Evolutionary conservation across 2,888 invertebrate species (phyloP).

Genomic region (Seladonia tumulorum): DNA sequence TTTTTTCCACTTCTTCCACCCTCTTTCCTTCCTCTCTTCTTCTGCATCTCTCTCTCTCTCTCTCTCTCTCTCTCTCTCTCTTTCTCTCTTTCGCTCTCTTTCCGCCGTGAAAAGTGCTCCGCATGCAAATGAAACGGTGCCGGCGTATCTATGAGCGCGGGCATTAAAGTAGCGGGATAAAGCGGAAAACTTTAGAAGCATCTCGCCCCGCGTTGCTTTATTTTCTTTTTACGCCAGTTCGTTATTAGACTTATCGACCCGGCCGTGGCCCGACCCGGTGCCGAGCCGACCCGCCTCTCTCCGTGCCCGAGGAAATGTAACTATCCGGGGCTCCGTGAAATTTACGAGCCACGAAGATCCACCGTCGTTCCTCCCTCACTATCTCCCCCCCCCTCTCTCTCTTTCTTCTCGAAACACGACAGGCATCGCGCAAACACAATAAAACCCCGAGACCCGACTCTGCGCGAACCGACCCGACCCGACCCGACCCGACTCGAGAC

Average conservation of each 20-base stretch:
- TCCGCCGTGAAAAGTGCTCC: slow-evolving; percentile 49
- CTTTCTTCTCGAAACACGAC: slow-evolving; percentile 11
- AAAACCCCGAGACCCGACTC: slow-evolving; percentile 17
- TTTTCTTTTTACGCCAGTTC: slow-evolving; percentile 44
- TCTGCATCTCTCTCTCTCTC: background rate
- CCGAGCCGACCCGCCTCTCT: background rate
- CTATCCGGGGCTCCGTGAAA: slow-evolving; percentile 29
- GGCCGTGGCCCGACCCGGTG: background rate
- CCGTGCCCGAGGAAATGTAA: slow-evolving; percentile 1
- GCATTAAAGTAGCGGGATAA: slow-evolving; percentile 53
- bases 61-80: background rate
- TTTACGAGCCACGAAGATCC: slow-evolving; percentile 32
- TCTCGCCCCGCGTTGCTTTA: slow-evolving; percentile 33
- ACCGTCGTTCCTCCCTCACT: background rate
- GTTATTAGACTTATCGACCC: slow-evolving; percentile 60
- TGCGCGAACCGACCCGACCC: background rate
- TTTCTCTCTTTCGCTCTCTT: background rate
- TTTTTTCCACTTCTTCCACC: background rate
- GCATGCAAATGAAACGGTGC: slow-evolving; percentile 66
- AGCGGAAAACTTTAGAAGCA: slow-evolving; percentile 53
- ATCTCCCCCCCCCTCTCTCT: background rate
- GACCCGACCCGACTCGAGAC: background rate
- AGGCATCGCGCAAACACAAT: slow-evolving; percentile 31
- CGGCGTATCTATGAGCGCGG: slow-evolving; percentile 43
- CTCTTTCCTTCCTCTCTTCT: background rate